phyloP scores from a whole-genome alignment of 2,113 vertebrate species.

The Probosciger aterrimus region DNA sequence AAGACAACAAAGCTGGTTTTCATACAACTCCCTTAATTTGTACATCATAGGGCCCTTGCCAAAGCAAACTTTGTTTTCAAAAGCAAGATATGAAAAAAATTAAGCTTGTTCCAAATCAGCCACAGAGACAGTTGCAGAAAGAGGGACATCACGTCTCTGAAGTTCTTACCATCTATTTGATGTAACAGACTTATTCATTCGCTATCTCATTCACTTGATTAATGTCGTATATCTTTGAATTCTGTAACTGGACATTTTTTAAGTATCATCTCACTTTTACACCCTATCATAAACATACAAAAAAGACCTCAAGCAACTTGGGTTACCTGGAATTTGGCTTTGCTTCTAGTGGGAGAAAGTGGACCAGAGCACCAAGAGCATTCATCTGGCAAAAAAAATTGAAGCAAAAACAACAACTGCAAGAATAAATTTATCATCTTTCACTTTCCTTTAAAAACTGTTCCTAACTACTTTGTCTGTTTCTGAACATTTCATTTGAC shows the following conservation, averaged over 20 bases:
- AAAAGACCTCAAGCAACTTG: neutral
- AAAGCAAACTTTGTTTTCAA: neutral
- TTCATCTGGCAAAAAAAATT: neutral
- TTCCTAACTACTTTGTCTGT: neutral
- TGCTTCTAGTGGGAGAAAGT: neutral
- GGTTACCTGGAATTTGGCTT: neutral
- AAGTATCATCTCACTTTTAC: neutral
- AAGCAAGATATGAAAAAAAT: neutral
- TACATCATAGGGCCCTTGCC: neutral
- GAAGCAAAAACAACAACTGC: neutral
- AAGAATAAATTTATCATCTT: neutral
- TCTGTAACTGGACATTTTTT: neutral
- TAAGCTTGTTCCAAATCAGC: neutral
- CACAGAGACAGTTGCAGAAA: neutral
- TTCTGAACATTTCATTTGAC: neutral
- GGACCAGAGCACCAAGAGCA: neutral
- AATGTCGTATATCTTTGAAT: neutral
- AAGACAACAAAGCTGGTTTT: neutral
- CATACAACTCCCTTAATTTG: neutral
- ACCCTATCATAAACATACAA: neutral
- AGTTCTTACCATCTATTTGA: neutral
- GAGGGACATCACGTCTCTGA: neutral
- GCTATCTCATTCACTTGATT: neutral
- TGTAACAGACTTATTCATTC: neutral
- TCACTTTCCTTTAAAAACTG: neutral